phyloP scores from a whole-genome alignment of 2,797 vertebrate species.

The Hoplostethus mediterraneus region DNA sequence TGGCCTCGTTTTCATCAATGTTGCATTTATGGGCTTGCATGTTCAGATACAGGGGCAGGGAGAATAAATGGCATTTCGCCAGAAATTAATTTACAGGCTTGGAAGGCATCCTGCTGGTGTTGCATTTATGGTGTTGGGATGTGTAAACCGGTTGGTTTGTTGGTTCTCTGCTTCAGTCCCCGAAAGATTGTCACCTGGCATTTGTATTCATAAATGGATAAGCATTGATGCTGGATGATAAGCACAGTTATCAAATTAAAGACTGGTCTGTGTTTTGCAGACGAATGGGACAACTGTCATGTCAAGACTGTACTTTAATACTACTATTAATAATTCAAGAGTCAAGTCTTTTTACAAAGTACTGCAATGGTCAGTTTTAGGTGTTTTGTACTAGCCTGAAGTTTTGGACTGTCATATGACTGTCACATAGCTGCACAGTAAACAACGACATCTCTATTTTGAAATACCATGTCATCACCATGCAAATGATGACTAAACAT shows the following conservation, averaged over 20 bases:
- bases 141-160: slow-evolving; percentile 24
- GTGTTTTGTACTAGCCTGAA: slow-evolving; percentile 4
- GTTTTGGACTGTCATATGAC: slow-evolving; percentile 19
- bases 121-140: slow-evolving; percentile 27
- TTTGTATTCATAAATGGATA: not conserved
- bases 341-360: slow-evolving; percentile 36
- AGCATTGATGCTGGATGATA: slow-evolving; percentile 6
- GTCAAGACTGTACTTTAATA: slow-evolving; percentile 5
- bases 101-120: slow-evolving; percentile 28
- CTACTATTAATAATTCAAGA: slow-evolving; percentile 28
- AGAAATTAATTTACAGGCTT: slow-evolving; percentile 22
- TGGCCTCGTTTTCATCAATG: slow-evolving; percentile 38
- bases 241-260: not conserved
- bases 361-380: slow-evolving; percentile 30
- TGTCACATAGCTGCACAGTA: slow-evolving; percentile 12
- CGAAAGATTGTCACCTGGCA: not conserved
- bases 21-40: slow-evolving; percentile 24
- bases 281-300: slow-evolving; percentile 22
- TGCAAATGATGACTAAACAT: slow-evolving; percentile 18
- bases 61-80: slow-evolving; percentile 31
- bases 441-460: slow-evolving; percentile 15
- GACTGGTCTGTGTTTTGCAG: slow-evolving; percentile 15
- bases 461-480: slow-evolving; percentile 6
- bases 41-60: slow-evolving; percentile 15
- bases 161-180: slow-evolving; percentile 3